Percentiles rank a stretch among this genome's conserved stretches.
These are phyloP conservation scores for Panurus biarmicus DNA, from an alignment of 2,113 vertebrate species.

Conservation along the genomic window DNA sequence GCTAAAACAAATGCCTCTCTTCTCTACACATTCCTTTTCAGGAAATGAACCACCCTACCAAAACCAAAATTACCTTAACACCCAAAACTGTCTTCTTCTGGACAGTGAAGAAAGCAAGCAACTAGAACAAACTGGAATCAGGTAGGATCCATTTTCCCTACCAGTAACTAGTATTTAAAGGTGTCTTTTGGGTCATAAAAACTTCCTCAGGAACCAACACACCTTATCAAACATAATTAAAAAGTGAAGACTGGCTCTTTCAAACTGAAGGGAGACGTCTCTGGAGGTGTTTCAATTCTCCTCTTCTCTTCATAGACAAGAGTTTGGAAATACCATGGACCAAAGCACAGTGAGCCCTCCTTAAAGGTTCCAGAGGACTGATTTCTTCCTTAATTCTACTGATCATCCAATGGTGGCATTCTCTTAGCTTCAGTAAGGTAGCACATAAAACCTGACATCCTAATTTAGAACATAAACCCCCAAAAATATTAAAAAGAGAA, in stretches of 20 bases:
- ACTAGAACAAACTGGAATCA: not conserved
- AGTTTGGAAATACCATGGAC: not conserved
- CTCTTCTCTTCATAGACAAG: not conserved
- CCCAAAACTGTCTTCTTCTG: not conserved
- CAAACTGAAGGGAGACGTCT: not conserved
- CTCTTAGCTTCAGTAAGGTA: not conserved
- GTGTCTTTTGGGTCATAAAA: not conserved
- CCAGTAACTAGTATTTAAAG: not conserved
- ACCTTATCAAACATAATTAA: not conserved
- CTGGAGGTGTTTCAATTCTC: not conserved
- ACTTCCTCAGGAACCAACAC: not conserved
- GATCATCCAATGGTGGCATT: not conserved
- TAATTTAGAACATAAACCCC: not conserved
- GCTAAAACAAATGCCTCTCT: not conserved
- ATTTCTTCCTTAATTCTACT: not conserved
- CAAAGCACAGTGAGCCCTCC: not conserved
- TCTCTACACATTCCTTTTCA: not conserved
- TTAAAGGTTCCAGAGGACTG: not conserved
- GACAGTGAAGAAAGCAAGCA: not conserved
- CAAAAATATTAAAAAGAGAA: not conserved
- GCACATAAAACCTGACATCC: not conserved
- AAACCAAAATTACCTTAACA: not conserved
- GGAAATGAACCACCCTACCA: slow-evolving; percentile 1
- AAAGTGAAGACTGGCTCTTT: not conserved
- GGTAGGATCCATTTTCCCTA: not conserved